Base-by-base conservation (phyloP, 1,140 invertebrate species). In the Catajapyx aquilonaris region DNA sequence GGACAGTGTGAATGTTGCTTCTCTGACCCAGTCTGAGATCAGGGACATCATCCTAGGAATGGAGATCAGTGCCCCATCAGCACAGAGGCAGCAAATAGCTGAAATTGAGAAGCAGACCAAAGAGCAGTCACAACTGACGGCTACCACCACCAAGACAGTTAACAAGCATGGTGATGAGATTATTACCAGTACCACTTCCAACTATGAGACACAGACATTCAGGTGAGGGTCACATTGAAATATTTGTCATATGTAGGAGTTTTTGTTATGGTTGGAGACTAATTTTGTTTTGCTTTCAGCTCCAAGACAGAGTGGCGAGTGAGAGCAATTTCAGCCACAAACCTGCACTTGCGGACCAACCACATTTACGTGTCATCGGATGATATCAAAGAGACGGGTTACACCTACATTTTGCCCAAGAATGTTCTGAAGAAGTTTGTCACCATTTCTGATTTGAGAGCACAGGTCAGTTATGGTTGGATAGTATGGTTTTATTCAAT, bases 81-180 rank as follows among this genome's bases (percentile, higher is more conserved):
- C 91, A 0, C 93, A 99, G 54, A 65, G 95, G 34, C 94, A 98
- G 56, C 94, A 99, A 59, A 98, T 99, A 46, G 93, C 93, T 2
- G 95, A 99, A 59, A 99, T 99, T 49, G 95, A 99, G 57, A 99
- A 99, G 55, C 94, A 98, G 60, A 98, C 93, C 4, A 98, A 98
- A 53, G 94, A 99, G 57, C 94, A 98, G 55, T 91, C 86, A 10
- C 94, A 97, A 51, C 61, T 98, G 1, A 97, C 94, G 0, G 91
- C 93, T 0, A 98, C 93, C 0, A 98, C 93, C 0, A 98, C 95
- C 0, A 65, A 87, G 38, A 97, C 93, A 0, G 91, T 97, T 5
- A 99, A 98, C 59, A 99, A 98, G 56, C 94, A 98, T 51, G 94
- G 94, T 10, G 95, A 99, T 53, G 94, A 98, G 64, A 98, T 99